Conservation (phyloP, 2,113 vertebrate species). For the Protobothrops flavoviridis region DNA sequence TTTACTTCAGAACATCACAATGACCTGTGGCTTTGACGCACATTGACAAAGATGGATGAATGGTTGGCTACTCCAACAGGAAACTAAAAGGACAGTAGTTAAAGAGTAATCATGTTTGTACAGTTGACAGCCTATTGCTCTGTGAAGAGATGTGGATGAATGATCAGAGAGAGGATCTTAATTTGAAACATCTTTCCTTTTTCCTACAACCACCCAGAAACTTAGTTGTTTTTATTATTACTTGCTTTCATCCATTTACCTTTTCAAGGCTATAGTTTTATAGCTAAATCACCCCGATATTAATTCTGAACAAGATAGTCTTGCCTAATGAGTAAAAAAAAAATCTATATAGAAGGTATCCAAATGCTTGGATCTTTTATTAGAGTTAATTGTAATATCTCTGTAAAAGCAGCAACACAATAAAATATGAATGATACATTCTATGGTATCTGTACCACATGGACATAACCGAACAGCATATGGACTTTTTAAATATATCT, state of each 20-base stretch:
- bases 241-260: background rate
- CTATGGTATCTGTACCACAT: background rate
- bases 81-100: slow-evolving; percentile 7
- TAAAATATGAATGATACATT: background rate
- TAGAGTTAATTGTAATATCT: background rate
- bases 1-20: background rate
- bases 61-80: background rate
- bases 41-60: background rate
- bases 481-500: background rate
- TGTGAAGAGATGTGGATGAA: background rate
- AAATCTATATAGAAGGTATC: background rate
- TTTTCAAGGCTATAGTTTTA: background rate
- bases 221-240: background rate
- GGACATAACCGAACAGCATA: background rate
- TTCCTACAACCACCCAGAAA: background rate
- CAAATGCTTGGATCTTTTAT: background rate
- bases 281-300: background rate
- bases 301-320: background rate
- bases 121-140: background rate
- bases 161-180: background rate
- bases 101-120: background rate
- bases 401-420: background rate
- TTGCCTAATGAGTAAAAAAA: background rate
- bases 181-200: background rate
- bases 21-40: slow-evolving; percentile 33